Percentiles rank a stretch among this genome's conserved stretches.
Evolutionary conservation across 2,113 vertebrate species (phyloP).

Genomic region (Martes martes): DNA sequence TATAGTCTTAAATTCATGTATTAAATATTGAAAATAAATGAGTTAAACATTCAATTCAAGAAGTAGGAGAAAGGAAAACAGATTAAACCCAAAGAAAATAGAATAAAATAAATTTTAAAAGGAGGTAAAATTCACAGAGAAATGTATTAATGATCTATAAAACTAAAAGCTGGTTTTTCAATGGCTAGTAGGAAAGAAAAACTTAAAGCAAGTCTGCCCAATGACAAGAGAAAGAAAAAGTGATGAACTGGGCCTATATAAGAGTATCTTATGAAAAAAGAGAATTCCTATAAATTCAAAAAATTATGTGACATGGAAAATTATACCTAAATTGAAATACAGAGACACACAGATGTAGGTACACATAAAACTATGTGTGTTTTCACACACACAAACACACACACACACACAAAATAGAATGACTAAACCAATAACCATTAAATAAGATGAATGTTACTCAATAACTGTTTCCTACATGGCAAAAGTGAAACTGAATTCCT

Average conservation of each 20-base stretch:
- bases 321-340: background rate
- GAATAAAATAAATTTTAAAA: background rate
- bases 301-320: background rate
- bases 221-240: background rate
- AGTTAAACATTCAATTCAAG: slow-evolving; percentile 44
- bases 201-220: background rate
- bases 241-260: background rate
- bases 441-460: slow-evolving; percentile 7
- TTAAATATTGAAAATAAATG: slow-evolving; percentile 67
- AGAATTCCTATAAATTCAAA: slow-evolving; percentile 12
- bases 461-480: background rate
- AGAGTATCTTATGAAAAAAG: background rate
- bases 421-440: background rate
- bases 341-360: background rate
- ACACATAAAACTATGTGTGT: background rate
- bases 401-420: background rate
- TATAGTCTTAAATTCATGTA: slow-evolving; percentile 24
- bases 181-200: background rate
- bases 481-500: background rate
- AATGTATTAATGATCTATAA: background rate
- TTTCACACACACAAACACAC: background rate
- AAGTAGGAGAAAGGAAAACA: slow-evolving; percentile 1
- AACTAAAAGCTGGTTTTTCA: background rate
- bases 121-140: slow-evolving; percentile 6
- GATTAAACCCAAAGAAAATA: slow-evolving; percentile 24